phyloP scores from a whole-genome alignment of 2,888 invertebrate genomes.

The Archaeoteleia sp. region DNA sequence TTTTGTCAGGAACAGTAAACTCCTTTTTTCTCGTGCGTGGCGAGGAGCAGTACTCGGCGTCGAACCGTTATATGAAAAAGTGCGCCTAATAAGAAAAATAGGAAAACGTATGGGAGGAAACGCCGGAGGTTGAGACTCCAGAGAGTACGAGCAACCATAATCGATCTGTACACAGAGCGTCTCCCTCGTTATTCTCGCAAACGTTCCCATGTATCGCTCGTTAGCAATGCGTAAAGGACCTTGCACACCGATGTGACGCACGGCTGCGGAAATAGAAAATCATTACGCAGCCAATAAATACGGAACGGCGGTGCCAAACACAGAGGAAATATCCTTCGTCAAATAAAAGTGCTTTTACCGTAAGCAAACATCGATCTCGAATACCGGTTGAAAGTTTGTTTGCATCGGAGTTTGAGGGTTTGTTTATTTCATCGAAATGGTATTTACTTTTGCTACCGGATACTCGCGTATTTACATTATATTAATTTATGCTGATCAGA shows the following conservation, averaged over 20 bases:
- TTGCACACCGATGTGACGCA: slow-evolving; percentile 15
- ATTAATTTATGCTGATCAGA: not conserved
- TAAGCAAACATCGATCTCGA: slow-evolving; percentile 11
- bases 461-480: not conserved
- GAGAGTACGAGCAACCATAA: slow-evolving; percentile 38
- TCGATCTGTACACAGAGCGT: slow-evolving; percentile 38
- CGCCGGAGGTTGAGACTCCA: slow-evolving; percentile 20
- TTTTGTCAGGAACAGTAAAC: slow-evolving; percentile 15
- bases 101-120: slow-evolving; percentile 34
- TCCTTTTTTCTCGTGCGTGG: slow-evolving; percentile 12
- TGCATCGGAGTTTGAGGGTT: slow-evolving; percentile 1
- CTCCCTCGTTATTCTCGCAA: slow-evolving; percentile 41
- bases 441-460: not conserved
- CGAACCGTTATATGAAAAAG: slow-evolving; percentile 37
- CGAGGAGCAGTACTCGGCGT: slow-evolving; percentile 19
- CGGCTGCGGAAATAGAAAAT: not conserved
- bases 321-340: slow-evolving; percentile 5
- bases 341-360: slow-evolving; percentile 18
- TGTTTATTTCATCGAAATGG: slow-evolving; percentile 8
- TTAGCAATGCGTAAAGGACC: slow-evolving; percentile 27
- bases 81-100: slow-evolving; percentile 30
- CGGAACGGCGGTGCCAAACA: slow-evolving; percentile 11
- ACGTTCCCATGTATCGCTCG: slow-evolving; percentile 41
- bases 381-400: slow-evolving; percentile 6
- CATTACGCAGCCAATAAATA: slow-evolving; percentile 9